phyloP scores from a whole-genome alignment of 1,140 invertebrate genomes.

The Formica selysi region DNA sequence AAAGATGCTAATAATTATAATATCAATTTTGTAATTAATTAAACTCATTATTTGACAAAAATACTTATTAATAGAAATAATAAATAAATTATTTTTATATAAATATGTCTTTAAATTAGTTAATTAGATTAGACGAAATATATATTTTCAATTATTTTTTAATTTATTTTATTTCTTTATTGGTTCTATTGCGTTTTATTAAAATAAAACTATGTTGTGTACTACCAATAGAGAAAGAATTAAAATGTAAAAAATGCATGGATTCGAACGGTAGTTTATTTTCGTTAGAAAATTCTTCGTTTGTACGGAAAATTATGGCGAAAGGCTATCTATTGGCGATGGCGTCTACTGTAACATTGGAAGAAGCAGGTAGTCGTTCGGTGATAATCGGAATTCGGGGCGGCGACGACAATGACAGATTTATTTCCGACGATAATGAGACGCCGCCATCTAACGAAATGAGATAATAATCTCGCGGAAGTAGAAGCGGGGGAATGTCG shows the following conservation, averaged over 20 bases:
- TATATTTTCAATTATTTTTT: neutral
- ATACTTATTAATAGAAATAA: conserved; percentile 11
- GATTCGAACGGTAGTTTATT: conserved; percentile 50
- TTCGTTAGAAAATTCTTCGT: conserved; percentile 23
- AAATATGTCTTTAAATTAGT: neutral
- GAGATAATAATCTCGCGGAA: conserved; percentile 62
- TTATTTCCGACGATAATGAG: conserved; percentile 69
- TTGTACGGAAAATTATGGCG: conserved; percentile 6
- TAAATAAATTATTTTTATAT: neutral
- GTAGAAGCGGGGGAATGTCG: neutral
- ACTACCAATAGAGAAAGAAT: neutral
- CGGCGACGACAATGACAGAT: conserved; percentile 49
- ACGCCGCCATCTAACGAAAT: conserved; percentile 42
- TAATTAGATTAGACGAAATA: neutral
- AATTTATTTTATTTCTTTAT: no score
- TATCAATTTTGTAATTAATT: conserved; percentile 37
- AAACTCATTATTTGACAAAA: neutral
- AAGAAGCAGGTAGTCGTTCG: conserved; percentile 62
- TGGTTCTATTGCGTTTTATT: no score
- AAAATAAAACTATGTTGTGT: neutral
- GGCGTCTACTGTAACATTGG: conserved; percentile 62
- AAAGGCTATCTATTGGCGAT: neutral
- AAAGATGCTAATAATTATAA: conserved; percentile 23
- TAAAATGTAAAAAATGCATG: neutral
- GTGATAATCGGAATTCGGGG: neutral